Conservation (phyloP, 2,113 vertebrate genomes). For the Nycticorax nycticorax region DNA sequence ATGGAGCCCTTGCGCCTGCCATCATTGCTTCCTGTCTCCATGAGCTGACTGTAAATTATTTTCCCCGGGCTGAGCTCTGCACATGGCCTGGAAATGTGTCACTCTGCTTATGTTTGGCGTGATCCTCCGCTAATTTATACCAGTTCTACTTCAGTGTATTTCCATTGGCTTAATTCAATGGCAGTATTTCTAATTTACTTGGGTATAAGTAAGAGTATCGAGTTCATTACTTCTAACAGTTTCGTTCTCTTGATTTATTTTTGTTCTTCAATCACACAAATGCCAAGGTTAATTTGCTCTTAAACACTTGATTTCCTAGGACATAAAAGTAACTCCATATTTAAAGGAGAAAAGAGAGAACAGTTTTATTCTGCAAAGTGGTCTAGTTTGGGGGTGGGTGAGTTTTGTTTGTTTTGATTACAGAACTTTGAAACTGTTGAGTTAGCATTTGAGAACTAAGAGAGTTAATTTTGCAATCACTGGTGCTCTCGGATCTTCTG, state of each 20-base stretch:
- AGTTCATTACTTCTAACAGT: slow-evolving; percentile 26
- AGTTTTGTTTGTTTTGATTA: background rate
- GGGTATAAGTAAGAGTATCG: background rate
- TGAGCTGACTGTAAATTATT: slow-evolving; percentile 47
- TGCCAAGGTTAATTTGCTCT: slow-evolving; percentile 31
- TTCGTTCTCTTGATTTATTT: slow-evolving; percentile 39
- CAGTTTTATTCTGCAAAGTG: background rate
- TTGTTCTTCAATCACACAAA: slow-evolving; percentile 1
- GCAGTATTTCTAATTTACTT: slow-evolving; percentile 32
- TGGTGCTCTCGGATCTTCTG: background rate
- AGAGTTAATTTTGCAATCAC: background rate
- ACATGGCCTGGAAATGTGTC: slow-evolving; percentile 18
- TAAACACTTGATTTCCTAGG: slow-evolving; percentile 19
- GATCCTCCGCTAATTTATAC: slow-evolving; percentile 17
- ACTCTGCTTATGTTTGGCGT: slow-evolving; percentile 13
- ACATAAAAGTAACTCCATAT: background rate
- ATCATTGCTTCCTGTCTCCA: slow-evolving; percentile 35
- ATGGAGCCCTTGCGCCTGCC: slow-evolving; percentile 1
- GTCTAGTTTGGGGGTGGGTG: background rate
- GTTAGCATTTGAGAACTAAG: background rate
- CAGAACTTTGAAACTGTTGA: background rate
- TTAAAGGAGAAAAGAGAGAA: slow-evolving; percentile 2
- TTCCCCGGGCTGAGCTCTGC: slow-evolving; percentile 30
- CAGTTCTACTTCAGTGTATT: slow-evolving; percentile 13
- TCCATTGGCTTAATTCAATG: slow-evolving; percentile 27